A percentile compares a stretch with the other conserved stretches of the same genome.
These are phyloP conservation scores for Crotalus viridis DNA, from an alignment of 2,113 vertebrate genomes.

Conservation along the genomic window DNA sequence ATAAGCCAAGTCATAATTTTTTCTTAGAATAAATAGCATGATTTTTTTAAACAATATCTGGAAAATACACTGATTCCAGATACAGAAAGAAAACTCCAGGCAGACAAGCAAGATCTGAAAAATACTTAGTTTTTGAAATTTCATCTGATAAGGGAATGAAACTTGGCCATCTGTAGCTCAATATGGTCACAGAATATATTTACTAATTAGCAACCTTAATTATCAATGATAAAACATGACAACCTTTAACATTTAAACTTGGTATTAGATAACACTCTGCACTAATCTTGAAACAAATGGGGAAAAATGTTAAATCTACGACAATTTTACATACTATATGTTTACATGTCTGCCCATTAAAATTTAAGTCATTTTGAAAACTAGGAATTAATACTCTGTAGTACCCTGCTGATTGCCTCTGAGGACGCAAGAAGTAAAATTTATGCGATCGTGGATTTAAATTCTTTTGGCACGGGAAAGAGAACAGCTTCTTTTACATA, in stretches of 20 bases:
- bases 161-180: background rate
- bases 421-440: no score
- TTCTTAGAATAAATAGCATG: background rate
- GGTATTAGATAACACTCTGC: background rate
- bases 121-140: background rate
- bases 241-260: background rate
- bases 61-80: background rate
- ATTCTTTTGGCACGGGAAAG: background rate
- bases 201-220: background rate
- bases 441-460: background rate
- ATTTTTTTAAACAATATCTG: background rate
- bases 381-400: background rate
- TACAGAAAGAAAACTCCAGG: background rate
- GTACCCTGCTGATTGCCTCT: background rate
- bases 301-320: background rate
- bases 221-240: background rate
- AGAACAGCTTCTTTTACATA: background rate
- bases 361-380: background rate
- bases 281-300: background rate
- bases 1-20: background rate
- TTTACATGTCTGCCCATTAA: background rate
- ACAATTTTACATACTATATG: background rate
- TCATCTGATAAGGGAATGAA: background rate
- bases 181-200: background rate
- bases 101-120: background rate